A percentile compares a stretch with the other conserved stretches of the same genome.
Conservation (phyloP, 2,888 invertebrate species). For the Ommatoiulus sabulosus region DNA sequence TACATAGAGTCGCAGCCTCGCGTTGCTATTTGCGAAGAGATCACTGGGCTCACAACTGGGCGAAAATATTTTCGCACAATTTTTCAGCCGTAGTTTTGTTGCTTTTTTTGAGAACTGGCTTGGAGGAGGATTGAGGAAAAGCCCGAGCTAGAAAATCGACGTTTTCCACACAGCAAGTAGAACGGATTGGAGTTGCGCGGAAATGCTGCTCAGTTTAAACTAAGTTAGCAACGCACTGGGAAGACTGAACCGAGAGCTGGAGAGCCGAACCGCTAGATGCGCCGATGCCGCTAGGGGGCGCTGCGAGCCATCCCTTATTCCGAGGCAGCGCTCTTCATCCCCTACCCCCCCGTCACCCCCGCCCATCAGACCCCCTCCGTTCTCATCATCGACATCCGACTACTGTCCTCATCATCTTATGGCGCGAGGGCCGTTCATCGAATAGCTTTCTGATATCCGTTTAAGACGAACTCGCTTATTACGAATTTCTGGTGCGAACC, state of each 20-base stretch:
- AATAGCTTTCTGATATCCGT: too few relatives aligned
- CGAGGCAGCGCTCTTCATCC: not conserved
- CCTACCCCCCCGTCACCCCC: too few relatives aligned
- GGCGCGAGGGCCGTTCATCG: not conserved
- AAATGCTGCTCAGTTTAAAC: conserved; percentile 29
- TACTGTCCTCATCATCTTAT: not conserved
- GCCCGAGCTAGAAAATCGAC: not conserved
- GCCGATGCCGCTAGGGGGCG: not conserved
- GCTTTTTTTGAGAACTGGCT: not conserved
- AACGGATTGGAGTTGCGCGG: not conserved
- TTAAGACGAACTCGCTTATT: too few relatives aligned
- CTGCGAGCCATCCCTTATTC: not conserved
- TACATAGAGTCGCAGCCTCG: conserved; percentile 47
- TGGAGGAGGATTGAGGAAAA: too few relatives aligned
- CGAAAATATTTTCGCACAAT: not conserved
- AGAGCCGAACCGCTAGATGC: not conserved
- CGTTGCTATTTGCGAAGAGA: not conserved
- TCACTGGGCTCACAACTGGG: conserved; percentile 7
- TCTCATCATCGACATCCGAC: not conserved
- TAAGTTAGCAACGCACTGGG: conserved; percentile 27
- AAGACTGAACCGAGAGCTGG: not conserved
- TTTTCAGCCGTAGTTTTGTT: not conserved
- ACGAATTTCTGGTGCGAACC: too few relatives aligned
- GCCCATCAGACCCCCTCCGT: too few relatives aligned
- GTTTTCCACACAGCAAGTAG: not conserved